Percentiles rank a stretch among this genome's conserved stretches.
Evolutionary conservation across 2,888 invertebrate genomes (phyloP).

Genomic region (Papilio demoleus): DNA sequence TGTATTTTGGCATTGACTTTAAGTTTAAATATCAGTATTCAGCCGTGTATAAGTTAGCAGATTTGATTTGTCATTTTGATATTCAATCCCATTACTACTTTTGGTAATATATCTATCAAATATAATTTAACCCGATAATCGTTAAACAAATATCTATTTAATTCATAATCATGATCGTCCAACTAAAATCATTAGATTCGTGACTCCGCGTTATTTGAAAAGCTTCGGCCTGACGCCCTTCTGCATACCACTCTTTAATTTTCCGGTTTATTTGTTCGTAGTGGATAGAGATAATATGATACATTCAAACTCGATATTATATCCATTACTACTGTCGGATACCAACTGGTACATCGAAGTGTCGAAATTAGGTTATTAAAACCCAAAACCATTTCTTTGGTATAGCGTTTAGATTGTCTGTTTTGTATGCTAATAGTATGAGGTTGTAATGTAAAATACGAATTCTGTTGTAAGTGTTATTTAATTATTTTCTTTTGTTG

Average conservation of each 20-base stretch:
- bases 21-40: too few species aligned
- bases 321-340: conserved; percentile 14
- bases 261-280: conserved; percentile 39
- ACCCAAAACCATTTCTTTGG: too few species aligned
- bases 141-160: conserved; percentile 8
- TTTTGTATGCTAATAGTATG: too few species aligned
- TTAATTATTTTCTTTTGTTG: conserved; percentile 29
- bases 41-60: too few species aligned
- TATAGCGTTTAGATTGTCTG: too few species aligned
- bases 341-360: background rate
- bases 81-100: too few species aligned
- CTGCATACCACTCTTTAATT: conserved; percentile 35
- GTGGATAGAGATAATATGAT: conserved; percentile 32
- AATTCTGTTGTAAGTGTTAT: background rate
- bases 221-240: conserved; percentile 31
- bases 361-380: background rate
- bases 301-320: conserved; percentile 30
- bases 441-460: too few species aligned
- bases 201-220: conserved; percentile 26
- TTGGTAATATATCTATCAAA: too few species aligned
- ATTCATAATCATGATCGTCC: conserved; percentile 21
- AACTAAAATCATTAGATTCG: conserved; percentile 18
- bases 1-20: too few species aligned
- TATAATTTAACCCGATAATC: background rate
- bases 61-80: too few species aligned